Evolutionary conservation across 2,888 invertebrate species (phyloP).

Genomic region (Caenorhabditis zanzibari): DNA sequence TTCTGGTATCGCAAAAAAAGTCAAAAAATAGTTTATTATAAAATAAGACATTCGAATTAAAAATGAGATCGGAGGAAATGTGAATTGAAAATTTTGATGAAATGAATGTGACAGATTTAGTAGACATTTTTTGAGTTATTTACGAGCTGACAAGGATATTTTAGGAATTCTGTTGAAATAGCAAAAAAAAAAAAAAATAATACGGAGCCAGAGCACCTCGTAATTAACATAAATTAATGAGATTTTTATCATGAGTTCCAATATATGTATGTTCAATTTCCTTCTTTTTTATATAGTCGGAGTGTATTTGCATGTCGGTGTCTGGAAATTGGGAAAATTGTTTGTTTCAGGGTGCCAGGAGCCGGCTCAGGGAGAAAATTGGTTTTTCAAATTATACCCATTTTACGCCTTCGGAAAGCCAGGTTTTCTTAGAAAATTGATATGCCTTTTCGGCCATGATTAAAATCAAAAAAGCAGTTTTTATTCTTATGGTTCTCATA

Average conservation of each 20-base stretch:
- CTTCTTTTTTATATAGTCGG: constrained; percentile 12
- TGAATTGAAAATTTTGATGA: background rate
- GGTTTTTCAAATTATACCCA: background rate
- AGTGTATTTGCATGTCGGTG: constrained; percentile 60
- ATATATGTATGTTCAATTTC: constrained; percentile 10
- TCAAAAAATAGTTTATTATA: constrained; percentile 1
- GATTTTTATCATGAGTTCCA: constrained; percentile 41
- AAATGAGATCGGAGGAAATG: background rate
- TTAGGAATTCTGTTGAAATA: background rate
- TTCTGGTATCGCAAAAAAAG: background rate
- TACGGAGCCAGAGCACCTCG: constrained; percentile 41
- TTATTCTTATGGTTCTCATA: too few species aligned
- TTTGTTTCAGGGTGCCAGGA: background rate
- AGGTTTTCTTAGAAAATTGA: too few species aligned
- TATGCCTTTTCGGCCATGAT: too few species aligned
- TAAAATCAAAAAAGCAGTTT: too few species aligned
- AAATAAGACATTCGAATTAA: background rate
- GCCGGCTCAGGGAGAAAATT: background rate
- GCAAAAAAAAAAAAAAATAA: constrained; percentile 25
- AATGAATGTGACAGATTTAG: constrained; percentile 3
- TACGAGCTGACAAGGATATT: constrained; percentile 6
- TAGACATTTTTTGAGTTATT: background rate
- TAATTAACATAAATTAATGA: constrained; percentile 54
- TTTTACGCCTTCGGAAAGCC: background rate
- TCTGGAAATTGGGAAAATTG: constrained; percentile 64